Percentiles rank a stretch among this genome's conserved stretches.
Evolutionary conservation across 2,888 invertebrate species (phyloP).

Genomic region (Idaea aversata): DNA sequence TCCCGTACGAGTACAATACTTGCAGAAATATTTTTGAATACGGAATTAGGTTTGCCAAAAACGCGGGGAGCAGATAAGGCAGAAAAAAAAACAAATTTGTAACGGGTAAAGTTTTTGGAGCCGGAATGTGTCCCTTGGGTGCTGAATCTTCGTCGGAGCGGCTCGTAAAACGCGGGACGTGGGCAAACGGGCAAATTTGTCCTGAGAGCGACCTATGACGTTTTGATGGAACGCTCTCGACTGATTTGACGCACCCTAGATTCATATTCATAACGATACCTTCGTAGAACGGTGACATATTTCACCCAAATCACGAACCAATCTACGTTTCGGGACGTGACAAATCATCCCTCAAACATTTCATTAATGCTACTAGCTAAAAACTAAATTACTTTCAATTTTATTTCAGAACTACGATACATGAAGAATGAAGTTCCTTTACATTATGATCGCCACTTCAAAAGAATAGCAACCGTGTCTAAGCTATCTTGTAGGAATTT

Average conservation of each 20-base stretch:
- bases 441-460: slow-evolving; percentile 73
- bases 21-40: slow-evolving; percentile 81
- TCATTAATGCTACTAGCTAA: slow-evolving; percentile 38
- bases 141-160: slow-evolving; percentile 79
- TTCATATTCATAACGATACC: slow-evolving; percentile 78
- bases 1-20: slow-evolving; percentile 78
- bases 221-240: slow-evolving; percentile 78
- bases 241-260: slow-evolving; percentile 73
- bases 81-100: slow-evolving; percentile 80
- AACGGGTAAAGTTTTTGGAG: slow-evolving; percentile 81
- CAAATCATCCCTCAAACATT: slow-evolving; percentile 39
- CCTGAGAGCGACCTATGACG: slow-evolving; percentile 79
- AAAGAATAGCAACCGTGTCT: slow-evolving; percentile 80
- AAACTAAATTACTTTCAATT: slow-evolving; percentile 5
- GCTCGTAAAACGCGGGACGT: slow-evolving; percentile 80
- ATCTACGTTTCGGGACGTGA: slow-evolving; percentile 46
- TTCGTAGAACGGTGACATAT: slow-evolving; percentile 56
- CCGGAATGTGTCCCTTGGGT: slow-evolving; percentile 79
- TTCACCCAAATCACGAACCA: slow-evolving; percentile 51
- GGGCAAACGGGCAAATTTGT: slow-evolving; percentile 79
- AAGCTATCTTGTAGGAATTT: slow-evolving; percentile 81
- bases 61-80: slow-evolving; percentile 79
- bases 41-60: slow-evolving; percentile 80
- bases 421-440: slow-evolving; percentile 57
- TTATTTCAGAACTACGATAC: slow-evolving; percentile 28